Percentiles rank a stretch among this genome's conserved stretches.
phyloP scores from a whole-genome alignment of 2,888 invertebrate genomes.

The Empis stercorea region DNA sequence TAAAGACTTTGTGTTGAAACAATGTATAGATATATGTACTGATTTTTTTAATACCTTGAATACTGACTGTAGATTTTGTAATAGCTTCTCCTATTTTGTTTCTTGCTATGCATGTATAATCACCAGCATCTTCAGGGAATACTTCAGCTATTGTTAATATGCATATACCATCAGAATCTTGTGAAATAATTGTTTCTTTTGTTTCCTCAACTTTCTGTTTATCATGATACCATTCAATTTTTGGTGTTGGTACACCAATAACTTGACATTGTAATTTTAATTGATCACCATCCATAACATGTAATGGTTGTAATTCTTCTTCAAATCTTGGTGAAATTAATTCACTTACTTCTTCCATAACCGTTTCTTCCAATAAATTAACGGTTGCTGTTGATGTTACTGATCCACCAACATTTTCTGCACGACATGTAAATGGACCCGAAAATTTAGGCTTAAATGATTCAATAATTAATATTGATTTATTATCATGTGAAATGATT shows the following conservation, averaged over 20 bases:
- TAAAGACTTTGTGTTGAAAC: too few species aligned
- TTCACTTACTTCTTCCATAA: constrained; percentile 43
- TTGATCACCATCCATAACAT: constrained; percentile 83
- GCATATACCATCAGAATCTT: constrained; percentile 66
- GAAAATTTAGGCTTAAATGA: constrained; percentile 53
- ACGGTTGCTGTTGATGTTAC: constrained; percentile 73
- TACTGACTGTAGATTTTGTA: constrained; percentile 60
- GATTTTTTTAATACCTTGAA: constrained; percentile 53
- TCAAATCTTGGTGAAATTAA: constrained; percentile 64
- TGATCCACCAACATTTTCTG: constrained; percentile 80
- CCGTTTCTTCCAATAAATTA: constrained; percentile 42
- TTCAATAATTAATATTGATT: constrained; percentile 65
- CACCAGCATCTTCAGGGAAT: constrained; percentile 81
- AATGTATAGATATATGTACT: too few species aligned
- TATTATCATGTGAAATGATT: constrained; percentile 59
- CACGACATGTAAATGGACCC: constrained; percentile 74
- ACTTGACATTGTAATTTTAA: constrained; percentile 61
- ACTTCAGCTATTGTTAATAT: constrained; percentile 73
- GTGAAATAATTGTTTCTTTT: constrained; percentile 60
- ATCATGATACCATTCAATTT: constrained; percentile 69
- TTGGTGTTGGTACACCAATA: constrained; percentile 64
- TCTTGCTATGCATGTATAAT: constrained; percentile 67
- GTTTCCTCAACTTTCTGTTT: constrained; percentile 56
- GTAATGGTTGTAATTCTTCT: constrained; percentile 55
- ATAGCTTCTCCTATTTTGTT: constrained; percentile 74